Base-by-base conservation (phyloP, 2,888 invertebrate species). In the Trissonchulus sp. region DNA sequence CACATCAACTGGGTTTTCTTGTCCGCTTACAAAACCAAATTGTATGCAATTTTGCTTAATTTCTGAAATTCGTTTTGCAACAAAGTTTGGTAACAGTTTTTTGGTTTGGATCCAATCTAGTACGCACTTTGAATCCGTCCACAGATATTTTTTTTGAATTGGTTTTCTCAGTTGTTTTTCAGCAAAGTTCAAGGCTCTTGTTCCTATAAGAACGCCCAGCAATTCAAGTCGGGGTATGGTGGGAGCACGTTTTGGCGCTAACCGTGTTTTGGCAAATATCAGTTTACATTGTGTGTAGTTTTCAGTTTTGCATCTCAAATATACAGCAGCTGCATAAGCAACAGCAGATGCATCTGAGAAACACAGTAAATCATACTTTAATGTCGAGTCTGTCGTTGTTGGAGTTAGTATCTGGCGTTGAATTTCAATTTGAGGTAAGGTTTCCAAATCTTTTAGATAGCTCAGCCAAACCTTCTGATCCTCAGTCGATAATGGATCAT, bases 1-100 rank as follows among this genome's bases (percentile, higher is more conserved):
- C 8, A 78, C 72, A 76, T 83, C 83, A 3, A 82, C 83, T 1
- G 83, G 81, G 75, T 83, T 83, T 0, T 79, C 77, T 33, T 77
- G 63, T 0, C 79, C 76, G 1, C 62, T 35, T n/a, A 81, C 80
- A 72, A 82, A 78, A 33, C 76, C 76, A 78, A 81, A 80, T 23
- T 48, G 33, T 2, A 78, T 75, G 3, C 48, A n/a, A 2, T 68
- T 75, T 35, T 35, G 28, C n/a, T 76, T 71, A 36, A 82, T 81
- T 30, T 80, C 77, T 15, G 77, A 72, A 3, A 81, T 74, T 3
- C 81, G 74, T 68, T 81, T 81, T 1, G 72, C 69, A 0, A 81
- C 79, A 75, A 80, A 81, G 1, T 77, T 38, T 30, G 76, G 60
- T 33, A 73, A 31, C 23, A 2, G 15, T 37, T 74, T 74, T 1